Evolutionary conservation across 2,888 invertebrate genomes (phyloP).

Genomic region (Nemotelus nigrinus): DNA sequence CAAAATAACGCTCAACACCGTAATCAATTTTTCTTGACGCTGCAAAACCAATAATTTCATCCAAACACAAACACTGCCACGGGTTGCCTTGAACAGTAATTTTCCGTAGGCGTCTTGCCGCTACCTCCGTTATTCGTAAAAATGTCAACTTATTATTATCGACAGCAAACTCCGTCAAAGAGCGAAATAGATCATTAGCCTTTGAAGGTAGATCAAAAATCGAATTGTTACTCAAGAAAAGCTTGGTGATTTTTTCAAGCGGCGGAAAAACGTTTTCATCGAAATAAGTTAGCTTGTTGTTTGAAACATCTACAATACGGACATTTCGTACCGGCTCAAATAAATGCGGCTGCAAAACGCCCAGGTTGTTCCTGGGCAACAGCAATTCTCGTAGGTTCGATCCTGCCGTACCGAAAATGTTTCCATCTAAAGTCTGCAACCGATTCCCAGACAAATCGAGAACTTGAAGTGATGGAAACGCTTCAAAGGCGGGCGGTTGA

Average conservation of each 20-base stretch:
- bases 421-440: conserved; percentile 55
- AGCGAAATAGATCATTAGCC: conserved; percentile 22
- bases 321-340: conserved; percentile 58
- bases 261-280: conserved; percentile 59
- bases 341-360: conserved; percentile 53
- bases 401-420: conserved; percentile 56
- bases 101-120: conserved; percentile 55
- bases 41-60: conserved; percentile 56
- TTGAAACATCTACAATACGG: conserved; percentile 58
- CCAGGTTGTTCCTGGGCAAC: conserved; percentile 55
- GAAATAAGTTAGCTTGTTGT: conserved; percentile 56
- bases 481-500: conserved; percentile 56
- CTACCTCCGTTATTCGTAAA: conserved; percentile 55
- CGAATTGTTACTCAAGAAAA: conserved; percentile 59
- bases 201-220: conserved; percentile 56
- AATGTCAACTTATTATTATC: conserved; percentile 61
- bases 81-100: conserved; percentile 61
- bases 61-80: conserved; percentile 62
- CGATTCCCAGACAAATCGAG: conserved; percentile 59
- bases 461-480: conserved; percentile 55
- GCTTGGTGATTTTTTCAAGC: conserved; percentile 57
- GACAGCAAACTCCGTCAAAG: conserved; percentile 56
- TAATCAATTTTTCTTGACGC: conserved; percentile 54
- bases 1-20: conserved; percentile 55
- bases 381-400: conserved; percentile 56